A percentile compares a stretch with the other conserved stretches of the same genome.
Evolutionary conservation across 2,888 invertebrate species (phyloP).

Genomic region (Caenorhabditis sp.): DNA sequence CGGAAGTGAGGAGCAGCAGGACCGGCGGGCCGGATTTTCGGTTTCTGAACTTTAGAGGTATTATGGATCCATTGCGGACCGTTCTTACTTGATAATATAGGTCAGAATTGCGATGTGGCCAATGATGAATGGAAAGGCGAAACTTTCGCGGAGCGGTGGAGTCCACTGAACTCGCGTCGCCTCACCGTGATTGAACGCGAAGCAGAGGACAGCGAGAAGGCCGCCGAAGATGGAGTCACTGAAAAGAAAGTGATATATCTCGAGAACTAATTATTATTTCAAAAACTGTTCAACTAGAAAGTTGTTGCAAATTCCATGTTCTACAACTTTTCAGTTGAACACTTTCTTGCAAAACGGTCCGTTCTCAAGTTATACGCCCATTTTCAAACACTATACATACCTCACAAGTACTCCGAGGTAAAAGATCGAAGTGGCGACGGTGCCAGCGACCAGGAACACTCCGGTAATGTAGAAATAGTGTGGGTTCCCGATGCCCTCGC

Average conservation of each 20-base stretch:
- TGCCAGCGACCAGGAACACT: slow-evolving; percentile 86
- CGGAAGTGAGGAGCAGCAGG: slow-evolving; percentile 64
- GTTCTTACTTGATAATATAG: slow-evolving; percentile 80
- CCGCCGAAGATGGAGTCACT: slow-evolving; percentile 87
- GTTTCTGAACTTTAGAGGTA: too few relatives aligned
- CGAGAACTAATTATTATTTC: too few relatives aligned
- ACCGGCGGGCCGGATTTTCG: slow-evolving; percentile 66
- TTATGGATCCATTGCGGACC: not conserved
- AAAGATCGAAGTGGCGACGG: slow-evolving; percentile 85
- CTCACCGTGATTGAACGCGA: slow-evolving; percentile 89
- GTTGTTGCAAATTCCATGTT: too few relatives aligned
- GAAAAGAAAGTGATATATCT: too few relatives aligned
- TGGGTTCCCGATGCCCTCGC: slow-evolving; percentile 87
- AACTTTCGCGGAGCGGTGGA: slow-evolving; percentile 89
- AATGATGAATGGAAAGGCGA: slow-evolving; percentile 88
- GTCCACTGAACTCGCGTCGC: slow-evolving; percentile 89
- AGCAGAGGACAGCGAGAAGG: slow-evolving; percentile 84
- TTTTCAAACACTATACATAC: slow-evolving; percentile 53
- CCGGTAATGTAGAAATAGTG: slow-evolving; percentile 88
- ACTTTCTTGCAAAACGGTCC: too few relatives aligned
- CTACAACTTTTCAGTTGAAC: too few relatives aligned
- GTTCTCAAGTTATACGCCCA: not conserved
- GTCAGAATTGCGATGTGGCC: slow-evolving; percentile 86
- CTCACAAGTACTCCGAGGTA: slow-evolving; percentile 81
- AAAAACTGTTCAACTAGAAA: too few relatives aligned